Base-by-base conservation (phyloP, 2,888 invertebrate species). In the Sminthurides aquaticus region DNA sequence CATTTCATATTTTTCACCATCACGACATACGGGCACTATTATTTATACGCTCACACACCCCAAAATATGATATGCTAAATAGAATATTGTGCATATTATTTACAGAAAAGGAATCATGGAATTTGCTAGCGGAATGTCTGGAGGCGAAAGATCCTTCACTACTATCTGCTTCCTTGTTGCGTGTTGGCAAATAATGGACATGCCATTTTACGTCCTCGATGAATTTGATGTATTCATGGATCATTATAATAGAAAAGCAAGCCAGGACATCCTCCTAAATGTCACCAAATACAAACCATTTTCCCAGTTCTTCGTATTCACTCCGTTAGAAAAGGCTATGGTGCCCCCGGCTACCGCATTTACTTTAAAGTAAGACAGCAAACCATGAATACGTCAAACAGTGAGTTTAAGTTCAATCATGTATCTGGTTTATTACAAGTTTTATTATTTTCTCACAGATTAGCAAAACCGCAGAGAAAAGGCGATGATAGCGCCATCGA, bases 181-280 rank as follows among this genome's bases (percentile, higher is more conserved):
- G 29, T 82, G 98, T 34, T 98, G 98, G 98, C 88, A 91, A 67
- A 88, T 89, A 71, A 89, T 92, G 76, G 87, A 90, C 76, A 85
- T 91, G 76, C 97, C 98, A 0, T 96, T 98, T 80, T 89, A 89
- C 82, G 87, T 94, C 79, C 82, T 97, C 74, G 97, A 97, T 79
- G 97, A 98, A 82, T 97, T 95, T 78, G 96, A 97, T 77, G 94
- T 97, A 0, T 97, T 91, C 77, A 95, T 97, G 89, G 93, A 94
- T 78, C 87, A 88, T 80, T 84, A 90, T 60, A 92, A 92, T 79
- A 84, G 93, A 29, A 84, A 86, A 72, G 84, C 86, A 68, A 87
- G 89, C 74, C 86, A 91, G 81, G 85, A 88, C 74, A 84, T 92
- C 77, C 82, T 96, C 70, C 79, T 91, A 66, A 82, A 84, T 73